phyloP scores from a whole-genome alignment of 92 coral and sea anemone species.

The Palythoa grandiflora region DNA sequence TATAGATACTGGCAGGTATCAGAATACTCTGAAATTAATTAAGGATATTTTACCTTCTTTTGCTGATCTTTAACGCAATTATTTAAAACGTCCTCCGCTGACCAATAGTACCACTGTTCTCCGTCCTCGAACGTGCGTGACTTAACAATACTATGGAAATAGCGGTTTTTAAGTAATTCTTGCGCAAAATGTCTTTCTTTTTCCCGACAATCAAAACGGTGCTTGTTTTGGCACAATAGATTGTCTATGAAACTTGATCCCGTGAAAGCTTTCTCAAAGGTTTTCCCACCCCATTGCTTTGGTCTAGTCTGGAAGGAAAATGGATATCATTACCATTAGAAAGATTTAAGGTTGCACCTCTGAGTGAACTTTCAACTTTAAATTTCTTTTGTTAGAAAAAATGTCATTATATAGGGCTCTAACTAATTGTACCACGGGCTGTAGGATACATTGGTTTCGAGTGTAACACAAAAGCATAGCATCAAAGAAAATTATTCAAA shows the following conservation, averaged over 20 bases:
- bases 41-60: background rate
- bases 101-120: conserved; percentile 71
- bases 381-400: background rate
- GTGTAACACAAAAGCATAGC: too few relatives aligned
- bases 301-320: conserved; percentile 62
- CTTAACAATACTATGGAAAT: conserved; percentile 65
- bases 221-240: conserved; percentile 39
- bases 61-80: background rate
- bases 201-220: conserved; percentile 55
- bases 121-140: conserved; percentile 75
- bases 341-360: background rate
- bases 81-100: background rate
- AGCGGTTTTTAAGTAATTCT: conserved; percentile 53
- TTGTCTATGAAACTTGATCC: conserved; percentile 70
- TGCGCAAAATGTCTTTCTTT: conserved; percentile 68
- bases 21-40: too few relatives aligned
- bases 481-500: too few relatives aligned
- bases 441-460: too few relatives aligned
- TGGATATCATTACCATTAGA: too few relatives aligned
- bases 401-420: too few relatives aligned
- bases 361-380: background rate
- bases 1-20: too few relatives aligned
- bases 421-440: too few relatives aligned
- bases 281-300: conserved; percentile 79
- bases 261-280: conserved; percentile 68